A percentile compares a stretch with the other conserved stretches of the same genome.
Conservation (phyloP, 2,797 vertebrate species). For the Somateria mollissima region DNA sequence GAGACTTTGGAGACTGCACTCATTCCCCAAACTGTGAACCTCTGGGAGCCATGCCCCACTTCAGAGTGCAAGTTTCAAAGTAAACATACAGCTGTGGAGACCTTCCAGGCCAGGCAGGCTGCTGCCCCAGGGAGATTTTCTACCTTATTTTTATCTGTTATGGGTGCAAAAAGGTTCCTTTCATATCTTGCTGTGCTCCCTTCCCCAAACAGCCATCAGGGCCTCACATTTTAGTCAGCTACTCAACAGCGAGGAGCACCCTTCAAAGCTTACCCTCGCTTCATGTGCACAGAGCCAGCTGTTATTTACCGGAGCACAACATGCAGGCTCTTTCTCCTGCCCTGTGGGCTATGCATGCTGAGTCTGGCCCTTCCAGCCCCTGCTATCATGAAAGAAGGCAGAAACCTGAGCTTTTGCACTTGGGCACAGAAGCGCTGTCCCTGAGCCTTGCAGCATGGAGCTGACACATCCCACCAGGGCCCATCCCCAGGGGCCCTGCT, state of each 20-base stretch:
- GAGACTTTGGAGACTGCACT: background rate
- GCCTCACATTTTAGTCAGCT: background rate
- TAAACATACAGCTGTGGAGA: background rate
- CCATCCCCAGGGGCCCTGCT: background rate
- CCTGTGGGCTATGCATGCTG: slow-evolving; percentile 34
- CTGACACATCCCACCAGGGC: background rate
- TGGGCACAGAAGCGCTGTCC: background rate
- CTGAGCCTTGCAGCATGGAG: fast-evolving
- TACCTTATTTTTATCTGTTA: background rate
- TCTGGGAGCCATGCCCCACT: background rate
- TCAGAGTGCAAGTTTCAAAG: background rate
- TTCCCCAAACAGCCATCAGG: background rate
- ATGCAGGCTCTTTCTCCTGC: background rate
- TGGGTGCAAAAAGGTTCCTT: background rate
- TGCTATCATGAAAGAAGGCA: background rate
- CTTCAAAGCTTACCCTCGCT: background rate
- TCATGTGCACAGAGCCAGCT: background rate
- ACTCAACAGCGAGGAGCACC: background rate
- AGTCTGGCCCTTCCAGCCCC: slow-evolving; percentile 39
- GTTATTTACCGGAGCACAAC: slow-evolving; percentile 6
- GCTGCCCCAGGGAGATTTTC: background rate
- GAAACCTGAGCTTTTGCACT: background rate
- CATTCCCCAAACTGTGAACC: background rate
- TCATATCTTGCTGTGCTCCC: background rate
- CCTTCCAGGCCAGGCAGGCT: background rate